Base-by-base conservation (phyloP, 2,797 vertebrate genomes). In the Lates japonicus region DNA sequence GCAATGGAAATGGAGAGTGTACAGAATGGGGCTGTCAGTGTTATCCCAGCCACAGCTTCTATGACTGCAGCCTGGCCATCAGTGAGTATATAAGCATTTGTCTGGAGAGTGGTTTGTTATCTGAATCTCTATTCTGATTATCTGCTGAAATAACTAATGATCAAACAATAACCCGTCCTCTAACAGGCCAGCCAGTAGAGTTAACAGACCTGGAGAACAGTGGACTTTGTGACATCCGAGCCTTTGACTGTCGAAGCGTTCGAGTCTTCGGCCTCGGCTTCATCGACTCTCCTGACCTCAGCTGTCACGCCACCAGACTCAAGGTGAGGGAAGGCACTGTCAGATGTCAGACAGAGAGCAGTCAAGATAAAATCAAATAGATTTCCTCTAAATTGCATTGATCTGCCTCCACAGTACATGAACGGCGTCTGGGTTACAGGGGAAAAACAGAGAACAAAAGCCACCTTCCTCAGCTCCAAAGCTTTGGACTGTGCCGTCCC, bases 381-480 rank as follows among this genome's bases (percentile, higher is more conserved):
- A 1, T n/a, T 17, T 20, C 19, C 7, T 65, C 54, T 78, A 22
- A 76, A 22, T 14, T 19, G 20, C 0, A 4, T 61, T 39, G 0
- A 13, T 67, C 48, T 85, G 25, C 60, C 49, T 80, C 68, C 2
- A 58, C 17, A 97, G 96, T 83, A 86, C 80, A 79, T 94, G 58
- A 91, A 95, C 6, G 93, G 92, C 0, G 61, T 82, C 59, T 97
- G 96, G 97, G 76, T 94, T 63, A 70, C 93, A 1, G 91, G 92
- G 59, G 95, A 96, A 61, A 88, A 91, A 48, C 94, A 95, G 89
- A 90, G 78, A 37, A 96, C 95, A 1, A 94, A 87, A 85, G 96
- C 95, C 64, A 89, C 87, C 14, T 97, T 97, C 91, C 94, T 97
- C 55, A 96, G 94, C 90, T 95, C 95, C 67, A 93, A 91, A 69